phyloP scores from a whole-genome alignment of 2,888 invertebrate species.

The Adelognathus sp. region DNA sequence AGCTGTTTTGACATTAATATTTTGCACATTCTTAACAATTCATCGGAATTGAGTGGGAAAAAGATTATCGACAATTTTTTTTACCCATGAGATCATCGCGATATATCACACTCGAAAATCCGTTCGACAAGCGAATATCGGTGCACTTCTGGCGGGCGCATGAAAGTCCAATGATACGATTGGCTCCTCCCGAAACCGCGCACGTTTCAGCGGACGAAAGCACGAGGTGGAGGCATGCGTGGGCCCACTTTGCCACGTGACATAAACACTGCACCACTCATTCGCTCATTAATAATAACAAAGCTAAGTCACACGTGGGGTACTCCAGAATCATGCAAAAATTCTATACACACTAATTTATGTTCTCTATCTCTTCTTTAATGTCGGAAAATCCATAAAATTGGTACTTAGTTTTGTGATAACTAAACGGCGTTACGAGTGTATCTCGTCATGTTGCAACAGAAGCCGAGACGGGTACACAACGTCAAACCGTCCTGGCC shows the following conservation, averaged over 20 bases:
- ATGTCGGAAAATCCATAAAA: background rate
- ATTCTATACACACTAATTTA: background rate
- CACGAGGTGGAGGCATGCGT: slow-evolving; percentile 16
- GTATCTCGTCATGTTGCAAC: slow-evolving; percentile 4
- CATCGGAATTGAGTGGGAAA: background rate
- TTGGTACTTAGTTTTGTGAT: background rate
- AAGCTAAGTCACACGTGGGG: slow-evolving; percentile 10
- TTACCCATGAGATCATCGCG: slow-evolving; percentile 64
- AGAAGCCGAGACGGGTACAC: slow-evolving; percentile 39
- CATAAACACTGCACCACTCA: slow-evolving; percentile 41
- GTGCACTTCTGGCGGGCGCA: slow-evolving; percentile 8
- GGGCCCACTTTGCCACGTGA: slow-evolving; percentile 46
- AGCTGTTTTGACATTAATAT: background rate
- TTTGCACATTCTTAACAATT: background rate
- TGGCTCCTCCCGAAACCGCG: slow-evolving; percentile 56
- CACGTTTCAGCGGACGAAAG: background rate
- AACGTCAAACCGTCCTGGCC: slow-evolving; percentile 77
- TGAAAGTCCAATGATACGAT: slow-evolving; percentile 69
- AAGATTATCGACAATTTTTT: slow-evolving; percentile 13
- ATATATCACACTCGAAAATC: background rate
- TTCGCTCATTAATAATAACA: slow-evolving; percentile 31
- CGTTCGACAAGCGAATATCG: background rate
- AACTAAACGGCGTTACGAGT: slow-evolving; percentile 7
- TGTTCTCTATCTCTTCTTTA: background rate
- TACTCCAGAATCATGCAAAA: background rate